Base-by-base conservation (phyloP, 1,140 invertebrate species). In the Lethrus apterus region DNA sequence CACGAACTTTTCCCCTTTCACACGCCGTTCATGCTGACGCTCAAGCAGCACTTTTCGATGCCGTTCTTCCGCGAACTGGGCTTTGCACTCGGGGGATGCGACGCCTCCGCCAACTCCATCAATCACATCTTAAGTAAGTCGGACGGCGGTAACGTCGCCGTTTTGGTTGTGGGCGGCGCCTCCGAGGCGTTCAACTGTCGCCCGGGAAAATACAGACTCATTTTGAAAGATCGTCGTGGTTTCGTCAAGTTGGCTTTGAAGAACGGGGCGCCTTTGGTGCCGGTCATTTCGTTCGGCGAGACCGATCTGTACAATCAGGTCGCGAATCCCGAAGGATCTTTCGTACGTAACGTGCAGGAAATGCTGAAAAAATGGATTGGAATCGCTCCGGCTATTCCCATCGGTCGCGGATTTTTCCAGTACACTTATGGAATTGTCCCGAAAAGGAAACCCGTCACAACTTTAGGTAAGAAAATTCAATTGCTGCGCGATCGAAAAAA, bases 221-320 rank as follows among this genome's bases (percentile, higher is more conserved):
- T 87, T 29, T 36, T 46, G 13, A 83, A 77, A 51, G 77, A 76
- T 34, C 71, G 60, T 20, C 89, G 86, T 63, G 90, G 90, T 31
- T 94, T 93, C 59, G 70, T 89, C 2, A 81, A 76, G 53, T 60
- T 90, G 21, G 89, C 90, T 2, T 69, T 93, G 40, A 74, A 78
- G 60, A 77, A 84, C 49, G 90, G 90, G 14, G 76, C 83, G 4
- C 70, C 83, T 0, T 65, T 95, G 44, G 91, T 94, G 2, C 94
- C 91, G 11, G 83, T 90, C 1, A 81, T 93, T 60, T 84, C 86
- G 0, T 97, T 97, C 67, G 92, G 92, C 0, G 93, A 97, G 67
- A 89, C 86, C 10, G 89, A 95, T 56, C 62, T 94, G 1, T 96
- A 83, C 65, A 74, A 83, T 50, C 90, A 93, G 56, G 58, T 85